These are phyloP conservation scores for Narcine bancroftii DNA, from an alignment of 2,113 vertebrate species.

Conservation along the genomic window DNA sequence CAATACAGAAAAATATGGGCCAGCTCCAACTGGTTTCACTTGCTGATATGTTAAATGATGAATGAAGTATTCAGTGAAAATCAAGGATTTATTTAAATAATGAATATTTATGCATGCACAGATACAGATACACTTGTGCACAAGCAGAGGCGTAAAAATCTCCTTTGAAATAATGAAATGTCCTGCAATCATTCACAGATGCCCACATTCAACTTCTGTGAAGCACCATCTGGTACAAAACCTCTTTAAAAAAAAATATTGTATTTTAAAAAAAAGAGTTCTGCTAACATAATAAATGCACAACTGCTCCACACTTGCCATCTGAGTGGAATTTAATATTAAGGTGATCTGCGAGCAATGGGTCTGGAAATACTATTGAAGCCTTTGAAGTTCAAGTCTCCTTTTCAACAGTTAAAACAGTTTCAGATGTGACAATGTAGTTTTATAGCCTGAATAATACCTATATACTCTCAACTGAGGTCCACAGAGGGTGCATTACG, in stretches of 20 bases:
- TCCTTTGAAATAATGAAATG: not conserved
- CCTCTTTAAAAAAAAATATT: constrained; percentile 42
- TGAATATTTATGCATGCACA: not conserved
- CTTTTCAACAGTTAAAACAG: constrained; percentile 62
- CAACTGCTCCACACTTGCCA: constrained; percentile 47
- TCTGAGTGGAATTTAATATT: constrained; percentile 46
- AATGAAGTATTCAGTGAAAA: not conserved
- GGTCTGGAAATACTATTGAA: constrained; percentile 41
- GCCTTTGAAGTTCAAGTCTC: constrained; percentile 60
- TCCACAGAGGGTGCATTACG: constrained; percentile 49
- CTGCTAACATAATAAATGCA: constrained; percentile 49
- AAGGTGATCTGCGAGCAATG: constrained; percentile 39
- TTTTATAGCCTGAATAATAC: constrained; percentile 64
- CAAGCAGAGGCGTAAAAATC: not conserved
- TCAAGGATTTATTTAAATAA: not conserved
- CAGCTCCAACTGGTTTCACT: not conserved
- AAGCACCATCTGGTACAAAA: constrained; percentile 42
- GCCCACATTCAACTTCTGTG: constrained; percentile 47
- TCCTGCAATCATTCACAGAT: constrained; percentile 37
- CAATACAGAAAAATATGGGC: not conserved
- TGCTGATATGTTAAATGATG: not conserved
- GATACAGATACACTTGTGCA: not conserved
- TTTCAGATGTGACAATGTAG: constrained; percentile 64
- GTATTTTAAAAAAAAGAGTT: constrained; percentile 41
- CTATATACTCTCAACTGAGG: constrained; percentile 59